Base-by-base conservation (phyloP, 2,888 invertebrate genomes). In the Pimpla rufipes region DNA sequence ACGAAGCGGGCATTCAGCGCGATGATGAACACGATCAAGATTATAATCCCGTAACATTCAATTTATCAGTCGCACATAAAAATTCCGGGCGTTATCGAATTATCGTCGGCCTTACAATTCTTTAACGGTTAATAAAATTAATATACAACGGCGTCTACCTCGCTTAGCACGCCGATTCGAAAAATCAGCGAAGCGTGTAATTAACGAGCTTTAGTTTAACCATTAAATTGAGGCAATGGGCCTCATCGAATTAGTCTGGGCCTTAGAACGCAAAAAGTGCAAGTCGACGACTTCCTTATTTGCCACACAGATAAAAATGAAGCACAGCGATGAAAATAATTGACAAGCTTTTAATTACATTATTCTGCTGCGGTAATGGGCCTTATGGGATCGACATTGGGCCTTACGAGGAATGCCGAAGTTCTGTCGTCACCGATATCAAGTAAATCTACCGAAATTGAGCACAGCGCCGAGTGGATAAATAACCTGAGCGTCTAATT, bases 331-430 rank as follows among this genome's bases (percentile, higher is more conserved):
- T 0, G n/a, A 13, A 59, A 29, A 55, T 55, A 29, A 29, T 55
- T 6, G 6, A 35, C 35, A 35, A 59, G 35, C 5, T 47, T 47
- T 47, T 13, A 11, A n/a, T 47, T 5, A 2, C n/a, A n/a, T 2
- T 8, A 35, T 59, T n/a, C 2, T n/a, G 5, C 2, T 1, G 57
- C 11, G 3, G 4, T 35, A 59, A 59, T 59, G 40, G 62, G 62
- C 62, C 37, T 62, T 62, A 18, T 18, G 5, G n/a, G 29, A 50
- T 52, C 3, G 21, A 7, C 6, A 47, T 59, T 37, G 59, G 37
- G 37, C 37, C 59, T 59, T 16, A 59, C n/a, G n/a, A n/a, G n/a
- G 16, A 40, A 64, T 62, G 18, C 57, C 42, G 42, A 45, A 59
- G 13, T 29, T 45, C 16, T n/a, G 21, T 67, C 8, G 3, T 67